These are phyloP conservation scores for Crotalus horridus DNA, from an alignment of 2,113 vertebrate genomes.

Conservation along the genomic window DNA sequence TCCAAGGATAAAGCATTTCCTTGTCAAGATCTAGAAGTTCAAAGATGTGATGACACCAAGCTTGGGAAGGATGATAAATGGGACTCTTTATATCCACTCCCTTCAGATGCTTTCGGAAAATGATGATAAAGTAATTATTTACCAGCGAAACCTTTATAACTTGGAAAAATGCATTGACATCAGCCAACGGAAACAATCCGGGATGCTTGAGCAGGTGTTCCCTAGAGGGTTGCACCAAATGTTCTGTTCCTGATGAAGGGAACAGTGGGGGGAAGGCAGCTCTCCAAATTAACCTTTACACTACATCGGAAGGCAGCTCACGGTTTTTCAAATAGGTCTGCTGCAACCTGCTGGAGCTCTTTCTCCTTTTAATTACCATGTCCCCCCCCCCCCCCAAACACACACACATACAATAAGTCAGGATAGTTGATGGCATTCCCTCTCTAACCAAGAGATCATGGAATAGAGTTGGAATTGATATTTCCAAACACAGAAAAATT, in stretches of 20 bases:
- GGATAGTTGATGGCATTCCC: not conserved
- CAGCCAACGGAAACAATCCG: not conserved
- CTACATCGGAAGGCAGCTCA: not conserved
- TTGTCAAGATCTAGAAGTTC: slow-evolving; percentile 53
- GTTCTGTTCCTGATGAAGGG: not conserved
- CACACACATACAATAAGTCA: not conserved
- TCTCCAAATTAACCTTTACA: not conserved
- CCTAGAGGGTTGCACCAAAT: not conserved
- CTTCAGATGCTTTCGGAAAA: slow-evolving; percentile 60
- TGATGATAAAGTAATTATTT: slow-evolving; percentile 65
- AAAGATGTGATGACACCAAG: slow-evolving; percentile 16
- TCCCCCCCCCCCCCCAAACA: fast-evolving
- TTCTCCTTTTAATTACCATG: not conserved
- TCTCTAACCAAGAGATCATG: not conserved
- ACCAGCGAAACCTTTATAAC: slow-evolving; percentile 48
- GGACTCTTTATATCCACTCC: slow-evolving; percentile 55
- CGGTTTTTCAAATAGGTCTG: not conserved
- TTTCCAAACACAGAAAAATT: not conserved
- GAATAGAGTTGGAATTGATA: not conserved
- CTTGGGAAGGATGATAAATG: slow-evolving; percentile 59
- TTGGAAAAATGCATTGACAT: not conserved
- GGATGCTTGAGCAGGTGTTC: not conserved
- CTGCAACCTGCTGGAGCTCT: not conserved
- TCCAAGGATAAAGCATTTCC: slow-evolving; percentile 44
- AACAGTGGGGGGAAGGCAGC: not conserved